Base-by-base conservation (phyloP, 2,888 invertebrate species). In the Cepaea hortensis region DNA sequence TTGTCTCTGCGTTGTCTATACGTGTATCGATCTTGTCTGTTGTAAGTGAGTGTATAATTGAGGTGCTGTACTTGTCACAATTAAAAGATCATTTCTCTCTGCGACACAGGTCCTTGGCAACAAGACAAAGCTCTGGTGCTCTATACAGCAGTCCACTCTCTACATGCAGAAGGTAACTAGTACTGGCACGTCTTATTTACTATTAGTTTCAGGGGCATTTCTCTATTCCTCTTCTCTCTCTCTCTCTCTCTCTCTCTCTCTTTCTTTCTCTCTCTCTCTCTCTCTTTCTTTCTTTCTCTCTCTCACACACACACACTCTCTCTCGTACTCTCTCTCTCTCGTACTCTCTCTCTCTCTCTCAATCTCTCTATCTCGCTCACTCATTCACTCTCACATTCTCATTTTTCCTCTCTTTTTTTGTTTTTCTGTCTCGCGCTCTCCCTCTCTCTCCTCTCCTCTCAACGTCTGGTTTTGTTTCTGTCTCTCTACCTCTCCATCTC, bases 111-210 rank as follows among this genome's bases (percentile, higher is more conserved):
- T 79, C 35, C 77, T 85, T 9, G 75, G 70, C 13, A 70, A 68
- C 20, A 85, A 55, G n/a, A 15, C 77, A 7, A 85, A 79, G 23
- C 65, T 35, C 3, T 79, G 77, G 85, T 85, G 85, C 18, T 85
- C 68, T 9, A 18, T 85, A 55, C 79, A 85, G 55, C 23, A 68
- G 50, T n/a, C 85, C 0, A 79, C 79, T 2, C 79, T 85, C 18
- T 85, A 85, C 20, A 79, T 61, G 79, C 61, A 79, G 35, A 79
- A 62, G 79, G 79, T 62, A 79, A 79, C 0, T 15, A 35, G 3
- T 5, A 23, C 3, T 5, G 15, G 18, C 20, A 6, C 6, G 5
- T 20, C 20, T 11, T 7, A 68, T 7, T 18, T 18, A 15, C 5
- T 7, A 13, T 23, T n/a, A 23, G n/a, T 23, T 23, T 35, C 3